phyloP scores from a whole-genome alignment of 2,888 invertebrate genomes.

The Diarsia rubi region DNA sequence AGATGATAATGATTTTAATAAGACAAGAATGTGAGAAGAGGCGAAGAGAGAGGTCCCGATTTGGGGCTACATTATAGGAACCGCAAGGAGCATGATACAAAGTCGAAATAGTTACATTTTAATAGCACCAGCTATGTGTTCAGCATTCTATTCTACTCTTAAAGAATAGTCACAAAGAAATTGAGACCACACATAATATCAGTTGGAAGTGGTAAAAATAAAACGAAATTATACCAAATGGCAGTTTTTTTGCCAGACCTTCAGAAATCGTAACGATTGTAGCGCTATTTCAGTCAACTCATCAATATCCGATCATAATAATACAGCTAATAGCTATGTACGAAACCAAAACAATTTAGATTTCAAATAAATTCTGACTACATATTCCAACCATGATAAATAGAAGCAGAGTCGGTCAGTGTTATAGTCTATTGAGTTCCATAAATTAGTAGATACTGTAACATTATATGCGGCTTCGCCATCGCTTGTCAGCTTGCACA shows the following conservation, averaged over 20 bases:
- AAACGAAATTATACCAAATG: background rate
- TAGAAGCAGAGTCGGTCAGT: background rate
- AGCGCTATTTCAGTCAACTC: conserved; percentile 1
- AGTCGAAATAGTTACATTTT: conserved; percentile 18
- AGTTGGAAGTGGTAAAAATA: background rate
- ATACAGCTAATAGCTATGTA: background rate
- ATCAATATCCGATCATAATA: conserved; percentile 6
- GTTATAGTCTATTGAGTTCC: background rate
- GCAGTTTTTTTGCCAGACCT: conserved; percentile 5
- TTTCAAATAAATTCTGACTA: conserved; percentile 3
- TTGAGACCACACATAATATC: background rate
- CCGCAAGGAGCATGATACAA: background rate
- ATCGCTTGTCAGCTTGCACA: background rate
- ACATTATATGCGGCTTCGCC: background rate
- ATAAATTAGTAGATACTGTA: background rate
- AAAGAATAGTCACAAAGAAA: conserved; percentile 4
- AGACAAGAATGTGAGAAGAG: conserved; percentile 7
- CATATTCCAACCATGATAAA: background rate
- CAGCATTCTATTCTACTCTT: conserved; percentile 6
- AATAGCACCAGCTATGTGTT: conserved; percentile 38
- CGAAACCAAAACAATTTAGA: background rate
- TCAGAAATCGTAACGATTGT: conserved; percentile 9
- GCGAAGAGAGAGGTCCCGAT: background rate
- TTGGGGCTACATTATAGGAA: background rate
- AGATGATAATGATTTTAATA: conserved; percentile 5